These are phyloP conservation scores for Drosophila kuntzei DNA, from an alignment of 2,888 invertebrate species.

Conservation along the genomic window DNA sequence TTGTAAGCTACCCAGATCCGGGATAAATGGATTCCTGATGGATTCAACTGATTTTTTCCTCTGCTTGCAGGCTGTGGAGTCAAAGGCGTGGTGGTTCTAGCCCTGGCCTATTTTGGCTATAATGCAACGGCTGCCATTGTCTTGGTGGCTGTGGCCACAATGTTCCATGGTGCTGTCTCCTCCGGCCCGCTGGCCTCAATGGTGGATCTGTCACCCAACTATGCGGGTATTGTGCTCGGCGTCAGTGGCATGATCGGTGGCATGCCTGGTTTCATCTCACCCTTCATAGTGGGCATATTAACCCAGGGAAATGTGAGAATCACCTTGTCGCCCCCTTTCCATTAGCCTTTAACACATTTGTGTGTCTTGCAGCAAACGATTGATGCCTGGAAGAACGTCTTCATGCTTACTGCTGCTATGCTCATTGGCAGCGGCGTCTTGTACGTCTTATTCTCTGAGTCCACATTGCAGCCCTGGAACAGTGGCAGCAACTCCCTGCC, in stretches of 20 bases:
- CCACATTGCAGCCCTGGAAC: constrained; percentile 88
- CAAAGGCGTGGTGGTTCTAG: constrained; percentile 88
- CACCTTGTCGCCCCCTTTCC: not conserved
- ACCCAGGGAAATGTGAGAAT: constrained; percentile 88
- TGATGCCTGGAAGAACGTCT: constrained; percentile 88
- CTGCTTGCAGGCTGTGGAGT: constrained; percentile 86
- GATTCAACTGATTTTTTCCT: not conserved
- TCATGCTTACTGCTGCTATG: constrained; percentile 87
- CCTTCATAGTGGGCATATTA: constrained; percentile 88
- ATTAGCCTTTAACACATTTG: not conserved
- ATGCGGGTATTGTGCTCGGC: constrained; percentile 87
- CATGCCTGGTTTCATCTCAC: constrained; percentile 88
- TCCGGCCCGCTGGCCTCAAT: constrained; percentile 89
- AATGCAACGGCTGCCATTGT: constrained; percentile 87
- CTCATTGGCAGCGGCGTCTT: constrained; percentile 86
- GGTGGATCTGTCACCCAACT: constrained; percentile 89
- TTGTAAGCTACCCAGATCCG: constrained; percentile 85
- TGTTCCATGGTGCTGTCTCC: constrained; percentile 89
- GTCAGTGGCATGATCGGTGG: constrained; percentile 88
- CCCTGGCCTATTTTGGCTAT: constrained; percentile 88
- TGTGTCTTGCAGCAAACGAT: constrained; percentile 87
- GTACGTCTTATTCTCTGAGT: constrained; percentile 87
- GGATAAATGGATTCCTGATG: not conserved
- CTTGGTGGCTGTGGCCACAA: constrained; percentile 88
- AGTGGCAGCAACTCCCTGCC: constrained; percentile 51